Percentiles rank a stretch among this genome's conserved stretches.
These are phyloP conservation scores for Crypturellus undulatus DNA, from an alignment of 2,113 vertebrate genomes.

Conservation along the genomic window DNA sequence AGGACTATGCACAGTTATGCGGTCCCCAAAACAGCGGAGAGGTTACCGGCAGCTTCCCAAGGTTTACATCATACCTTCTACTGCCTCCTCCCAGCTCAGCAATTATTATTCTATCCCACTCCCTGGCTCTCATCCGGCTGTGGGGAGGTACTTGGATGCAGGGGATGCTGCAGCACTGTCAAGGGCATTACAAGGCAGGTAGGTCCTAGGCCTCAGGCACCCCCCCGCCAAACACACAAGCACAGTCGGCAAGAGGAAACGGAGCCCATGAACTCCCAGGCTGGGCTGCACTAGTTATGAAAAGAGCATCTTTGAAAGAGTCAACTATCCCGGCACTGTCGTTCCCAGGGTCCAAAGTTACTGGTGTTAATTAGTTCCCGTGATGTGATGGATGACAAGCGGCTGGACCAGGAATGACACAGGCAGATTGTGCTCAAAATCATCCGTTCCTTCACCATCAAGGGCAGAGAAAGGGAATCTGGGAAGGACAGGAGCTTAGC, in stretches of 20 bases:
- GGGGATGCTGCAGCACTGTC: slow-evolving; percentile 58
- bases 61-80: slow-evolving; percentile 46
- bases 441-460: slow-evolving; percentile 39
- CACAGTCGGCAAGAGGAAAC: neutral
- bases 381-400: slow-evolving; percentile 54
- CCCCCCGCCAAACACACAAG: neutral
- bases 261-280: neutral
- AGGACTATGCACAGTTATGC: accelerated
- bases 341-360: slow-evolving; percentile 13
- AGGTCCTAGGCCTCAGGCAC: neutral
- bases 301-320: slow-evolving; percentile 17
- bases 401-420: slow-evolving; percentile 38
- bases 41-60: neutral
- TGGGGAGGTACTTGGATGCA: slow-evolving; percentile 61
- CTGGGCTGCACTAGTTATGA: neutral
- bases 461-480: slow-evolving; percentile 39
- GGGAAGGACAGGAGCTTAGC: slow-evolving; percentile 28
- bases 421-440: slow-evolving; percentile 32
- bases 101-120: slow-evolving; percentile 66
- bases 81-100: neutral
- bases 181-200: slow-evolving; percentile 57
- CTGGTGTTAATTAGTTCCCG: slow-evolving; percentile 49
- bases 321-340: slow-evolving; percentile 4
- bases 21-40: neutral
- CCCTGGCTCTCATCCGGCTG: slow-evolving; percentile 49